Base-by-base conservation (phyloP, 1,140 invertebrate genomes). In the Scaptomyza pallida region DNA sequence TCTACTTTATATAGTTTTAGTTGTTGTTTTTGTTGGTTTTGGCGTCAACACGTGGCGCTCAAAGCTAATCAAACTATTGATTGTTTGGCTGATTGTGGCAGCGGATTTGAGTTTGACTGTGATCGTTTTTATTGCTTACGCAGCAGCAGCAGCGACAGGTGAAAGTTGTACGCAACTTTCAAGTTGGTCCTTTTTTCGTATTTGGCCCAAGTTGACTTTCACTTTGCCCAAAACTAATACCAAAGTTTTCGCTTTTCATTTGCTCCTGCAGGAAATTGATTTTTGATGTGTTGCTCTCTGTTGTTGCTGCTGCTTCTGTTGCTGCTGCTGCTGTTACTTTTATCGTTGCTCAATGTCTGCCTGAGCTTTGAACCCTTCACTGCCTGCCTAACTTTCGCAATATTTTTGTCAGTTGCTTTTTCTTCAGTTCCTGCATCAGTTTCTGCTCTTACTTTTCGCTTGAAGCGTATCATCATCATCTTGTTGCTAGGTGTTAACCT, bases 1-100 rank as follows among this genome's bases (percentile, higher is more conserved):
- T 40, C 16, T 41, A 10, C 35, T n/a, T 50, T 30, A 13, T 51
- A 45, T 21, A 56, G 65, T 40, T 67, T 40, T 40, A 9, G 44
- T 23, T 45, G 26, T 40, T 61, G 33, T 51, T 43, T n/a, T n/a
- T n/a, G n/a, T n/a, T n/a, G n/a, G 56, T 65, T 52, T 69, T 68
- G 54, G 72, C 70, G 81, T 81, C 73, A 85, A 81, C 82, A 85
- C 80, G 82, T 88, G 82, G 82, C 70, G 65, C 37, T 61, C 61
- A 64, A 70, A 77, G 73, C 82, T 85, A 85, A 85, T 85, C 81
- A 88, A 85, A 85, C 81, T 85, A 85, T 85, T 85, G 81, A 85
- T 85, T 86, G 81, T 85, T 85, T 81, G 77, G 72, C 79, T 75
- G 79, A 83, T 83, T 83, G 74, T 71, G 80, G 79, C 60, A 72